Conservation (phyloP, 2,888 invertebrate genomes). For the Chrysolina oricalcia region DNA sequence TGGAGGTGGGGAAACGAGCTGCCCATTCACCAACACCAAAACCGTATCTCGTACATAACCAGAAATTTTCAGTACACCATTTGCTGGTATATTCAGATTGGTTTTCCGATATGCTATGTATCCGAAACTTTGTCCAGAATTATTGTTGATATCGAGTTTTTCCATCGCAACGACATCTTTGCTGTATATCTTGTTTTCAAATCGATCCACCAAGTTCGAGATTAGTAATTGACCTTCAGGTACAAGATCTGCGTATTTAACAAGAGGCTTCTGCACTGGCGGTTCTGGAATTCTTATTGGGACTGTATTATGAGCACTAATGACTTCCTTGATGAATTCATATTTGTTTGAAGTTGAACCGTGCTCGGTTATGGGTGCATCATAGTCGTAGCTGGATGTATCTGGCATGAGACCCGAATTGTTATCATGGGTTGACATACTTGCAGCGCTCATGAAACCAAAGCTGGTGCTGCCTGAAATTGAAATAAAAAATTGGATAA, state of each 20-base stretch:
- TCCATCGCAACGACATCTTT: constrained; percentile 64
- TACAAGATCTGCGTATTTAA: constrained; percentile 53
- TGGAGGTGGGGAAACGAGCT: constrained; percentile 65
- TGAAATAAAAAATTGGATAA: not conserved
- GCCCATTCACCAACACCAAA: constrained; percentile 71
- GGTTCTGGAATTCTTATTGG: constrained; percentile 64
- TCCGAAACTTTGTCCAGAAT: constrained; percentile 75
- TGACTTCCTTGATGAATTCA: constrained; percentile 77
- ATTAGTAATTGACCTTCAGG: constrained; percentile 34
- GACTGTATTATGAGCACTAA: constrained; percentile 64
- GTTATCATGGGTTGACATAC: constrained; percentile 68
- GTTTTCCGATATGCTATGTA: constrained; percentile 74
- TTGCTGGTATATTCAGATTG: constrained; percentile 59
- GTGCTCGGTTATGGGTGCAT: constrained; percentile 91
- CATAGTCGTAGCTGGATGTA: constrained; percentile 81
- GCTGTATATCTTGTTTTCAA: constrained; percentile 58
- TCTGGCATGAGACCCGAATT: constrained; percentile 74
- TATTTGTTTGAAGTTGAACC: constrained; percentile 93
- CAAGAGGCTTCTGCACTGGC: constrained; percentile 74
- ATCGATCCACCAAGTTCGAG: constrained; percentile 20
- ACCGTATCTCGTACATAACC: constrained; percentile 73
- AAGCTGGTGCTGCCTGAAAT: constrained; percentile 26
- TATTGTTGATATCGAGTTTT: constrained; percentile 66
- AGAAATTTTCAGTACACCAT: constrained; percentile 65
- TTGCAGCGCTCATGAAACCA: constrained; percentile 38